Conservation (phyloP, 2,113 vertebrate species). For the Arothron firmamentum region DNA sequence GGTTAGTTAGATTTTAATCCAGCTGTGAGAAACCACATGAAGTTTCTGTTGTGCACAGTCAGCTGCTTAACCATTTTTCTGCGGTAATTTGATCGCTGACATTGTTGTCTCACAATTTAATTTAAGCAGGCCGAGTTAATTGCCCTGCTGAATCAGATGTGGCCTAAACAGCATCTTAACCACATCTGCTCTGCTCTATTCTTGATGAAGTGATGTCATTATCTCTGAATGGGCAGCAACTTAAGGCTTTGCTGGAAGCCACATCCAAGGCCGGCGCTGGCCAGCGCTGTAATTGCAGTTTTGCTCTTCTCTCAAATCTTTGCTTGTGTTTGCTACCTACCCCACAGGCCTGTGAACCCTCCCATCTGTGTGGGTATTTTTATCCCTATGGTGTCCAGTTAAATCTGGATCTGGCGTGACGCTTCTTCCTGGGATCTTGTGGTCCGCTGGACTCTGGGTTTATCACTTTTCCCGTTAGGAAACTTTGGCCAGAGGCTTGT, state of each 20-base stretch:
- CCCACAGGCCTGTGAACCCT: slow-evolving; percentile 52
- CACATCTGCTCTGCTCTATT: slow-evolving; percentile 30
- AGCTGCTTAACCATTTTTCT: slow-evolving; percentile 21
- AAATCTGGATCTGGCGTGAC: slow-evolving; percentile 62
- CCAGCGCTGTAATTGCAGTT: slow-evolving; percentile 64
- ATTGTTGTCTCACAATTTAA: slow-evolving; percentile 1
- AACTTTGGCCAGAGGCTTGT: too few relatives aligned
- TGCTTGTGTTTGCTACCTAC: slow-evolving; percentile 45
- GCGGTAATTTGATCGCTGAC: neutral
- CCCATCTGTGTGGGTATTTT: slow-evolving; percentile 72
- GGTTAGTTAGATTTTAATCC: slow-evolving; percentile 17
- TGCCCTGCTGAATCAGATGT: slow-evolving; percentile 8
- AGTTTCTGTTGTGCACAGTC: slow-evolving; percentile 17
- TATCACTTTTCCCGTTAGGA: slow-evolving; percentile 2
- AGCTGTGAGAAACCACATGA: slow-evolving; percentile 37
- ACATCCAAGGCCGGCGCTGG: slow-evolving; percentile 62
- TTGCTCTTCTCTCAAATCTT: slow-evolving; percentile 55
- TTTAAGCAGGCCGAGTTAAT: slow-evolving; percentile 2
- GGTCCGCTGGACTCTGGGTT: slow-evolving; percentile 29
- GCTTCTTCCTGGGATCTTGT: slow-evolving; percentile 25
- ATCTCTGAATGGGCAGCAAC: slow-evolving; percentile 46
- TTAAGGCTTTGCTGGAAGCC: slow-evolving; percentile 49
- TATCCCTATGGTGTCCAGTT: slow-evolving; percentile 65
- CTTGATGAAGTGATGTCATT: slow-evolving; percentile 59
- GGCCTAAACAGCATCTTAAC: slow-evolving; percentile 14